Evolutionary conservation across 2,888 invertebrate species (phyloP), one percentile per base, ranked within the genome.

Genomic region (Hemicrepidius hirtus): DNA sequence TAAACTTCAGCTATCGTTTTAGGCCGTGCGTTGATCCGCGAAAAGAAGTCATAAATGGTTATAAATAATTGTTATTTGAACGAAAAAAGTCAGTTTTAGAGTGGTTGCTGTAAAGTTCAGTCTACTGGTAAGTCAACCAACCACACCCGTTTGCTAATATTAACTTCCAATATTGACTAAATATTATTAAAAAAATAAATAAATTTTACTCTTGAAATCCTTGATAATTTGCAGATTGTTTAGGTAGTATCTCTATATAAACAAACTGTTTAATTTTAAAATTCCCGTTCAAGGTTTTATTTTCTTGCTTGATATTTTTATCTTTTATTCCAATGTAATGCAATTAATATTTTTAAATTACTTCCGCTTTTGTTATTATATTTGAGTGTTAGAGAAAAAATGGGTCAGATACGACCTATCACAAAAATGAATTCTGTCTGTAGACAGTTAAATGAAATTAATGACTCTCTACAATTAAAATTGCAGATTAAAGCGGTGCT

Each of bases 21-120:
- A 53, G 53, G 32, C 41, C 53, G 66, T 44, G 13, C 66, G 16
- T 20, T 66, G 66, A 66, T 66, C 66, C 66, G 44, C 57, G 20
- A 66, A 66, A 66, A 64, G n/a, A 66, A 40, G 41, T 57, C 55
- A 13, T 16, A 13, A 37, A 20, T 37, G 64, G n/a, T 65, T 53
- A 57, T 66, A 66, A 66, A 57, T 66, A 46, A 28, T 32, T 44
- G 24, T 28, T 64, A 13, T 28, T 16, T 44, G 53, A 18, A 13
- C 12, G 44, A 53, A 53, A 66, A 53, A 50, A n/a, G 2, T 63
- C 53, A 50, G 37, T 53, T 65, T 53, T 40, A 7, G 13, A 53
- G 28, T 32, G 24, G 53, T 28, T 13, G 12, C 24, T 50, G 21
- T 0, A 28, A n/a, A 6, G 4, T 53, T 13, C 4, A 16, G 13